phyloP scores from a whole-genome alignment of 2,113 vertebrate species.

The Ptychochromis oligacanthus region DNA sequence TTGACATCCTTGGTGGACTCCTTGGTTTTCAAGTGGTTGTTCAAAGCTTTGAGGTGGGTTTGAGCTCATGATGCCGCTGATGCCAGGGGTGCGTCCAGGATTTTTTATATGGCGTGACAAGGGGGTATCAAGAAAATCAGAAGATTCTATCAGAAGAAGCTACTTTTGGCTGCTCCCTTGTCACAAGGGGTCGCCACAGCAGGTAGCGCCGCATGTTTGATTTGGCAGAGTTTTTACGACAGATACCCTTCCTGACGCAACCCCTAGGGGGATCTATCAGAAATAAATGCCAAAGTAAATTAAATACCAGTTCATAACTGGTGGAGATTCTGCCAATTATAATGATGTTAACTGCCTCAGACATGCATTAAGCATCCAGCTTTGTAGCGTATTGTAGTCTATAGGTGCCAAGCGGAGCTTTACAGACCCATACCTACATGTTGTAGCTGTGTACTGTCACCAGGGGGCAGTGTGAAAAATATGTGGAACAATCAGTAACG shows the following conservation, averaged over 20 bases:
- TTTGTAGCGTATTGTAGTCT: too few relatives aligned
- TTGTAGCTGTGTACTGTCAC: too few relatives aligned
- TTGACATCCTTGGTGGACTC: not conserved
- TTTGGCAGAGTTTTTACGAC: too few relatives aligned
- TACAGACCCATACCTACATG: too few relatives aligned
- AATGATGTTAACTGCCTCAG: not conserved
- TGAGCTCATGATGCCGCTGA: not conserved
- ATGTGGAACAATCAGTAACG: too few relatives aligned
- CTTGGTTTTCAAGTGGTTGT: not conserved
- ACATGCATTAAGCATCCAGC: not conserved
- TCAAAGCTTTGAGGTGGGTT: not conserved
- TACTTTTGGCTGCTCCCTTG: too few relatives aligned
- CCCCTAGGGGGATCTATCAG: too few relatives aligned
- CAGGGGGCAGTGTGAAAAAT: too few relatives aligned
- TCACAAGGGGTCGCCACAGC: too few relatives aligned
- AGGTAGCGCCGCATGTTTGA: too few relatives aligned
- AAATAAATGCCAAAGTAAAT: not conserved
- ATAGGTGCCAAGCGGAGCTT: too few relatives aligned
- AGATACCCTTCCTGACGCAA: too few relatives aligned
- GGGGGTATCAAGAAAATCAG: not conserved
- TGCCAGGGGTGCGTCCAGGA: not conserved
- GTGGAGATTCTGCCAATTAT: not conserved
- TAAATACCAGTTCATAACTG: not conserved
- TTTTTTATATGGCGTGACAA: not conserved
- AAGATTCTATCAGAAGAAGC: not conserved